Conservation (phyloP, 2,888 invertebrate genomes). For the Diloba caeruleocephala region DNA sequence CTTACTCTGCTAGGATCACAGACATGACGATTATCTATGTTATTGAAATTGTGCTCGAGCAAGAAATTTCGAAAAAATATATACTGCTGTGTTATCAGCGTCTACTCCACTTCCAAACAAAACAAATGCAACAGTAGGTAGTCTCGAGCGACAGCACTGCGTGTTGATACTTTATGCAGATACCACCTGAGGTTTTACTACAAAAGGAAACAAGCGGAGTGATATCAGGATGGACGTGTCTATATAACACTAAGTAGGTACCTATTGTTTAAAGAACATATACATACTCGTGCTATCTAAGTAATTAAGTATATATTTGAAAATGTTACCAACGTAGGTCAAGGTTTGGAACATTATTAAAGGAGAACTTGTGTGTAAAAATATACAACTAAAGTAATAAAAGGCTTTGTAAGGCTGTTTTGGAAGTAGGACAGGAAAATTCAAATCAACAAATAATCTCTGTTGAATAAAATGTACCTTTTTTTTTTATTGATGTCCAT, state of each 20-base stretch:
- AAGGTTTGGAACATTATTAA: background rate
- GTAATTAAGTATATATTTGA: too few relatives aligned
- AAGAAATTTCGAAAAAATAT: too few relatives aligned
- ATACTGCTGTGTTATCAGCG: too few relatives aligned
- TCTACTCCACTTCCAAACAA: too few relatives aligned
- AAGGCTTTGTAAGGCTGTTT: background rate
- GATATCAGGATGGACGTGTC: background rate
- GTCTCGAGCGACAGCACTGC: constrained; percentile 1
- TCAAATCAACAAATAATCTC: constrained; percentile 17
- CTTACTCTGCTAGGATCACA: too few relatives aligned
- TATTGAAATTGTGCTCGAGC: too few relatives aligned
- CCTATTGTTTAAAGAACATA: background rate
- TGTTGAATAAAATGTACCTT: constrained; percentile 7
- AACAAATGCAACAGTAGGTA: background rate
- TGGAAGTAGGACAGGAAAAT: constrained; percentile 18
- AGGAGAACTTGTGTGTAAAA: background rate
- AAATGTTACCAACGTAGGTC: background rate
- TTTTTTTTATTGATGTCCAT: constrained; percentile 11
- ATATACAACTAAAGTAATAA: background rate
- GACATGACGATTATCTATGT: too few relatives aligned
- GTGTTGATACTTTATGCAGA: background rate
- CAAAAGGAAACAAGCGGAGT: background rate
- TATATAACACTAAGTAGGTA: background rate
- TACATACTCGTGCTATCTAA: background rate
- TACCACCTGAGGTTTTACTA: constrained; percentile 4